These are phyloP conservation scores for Penaeus japonicus DNA, from an alignment of 1,140 invertebrate genomes.

Conservation along the genomic window DNA sequence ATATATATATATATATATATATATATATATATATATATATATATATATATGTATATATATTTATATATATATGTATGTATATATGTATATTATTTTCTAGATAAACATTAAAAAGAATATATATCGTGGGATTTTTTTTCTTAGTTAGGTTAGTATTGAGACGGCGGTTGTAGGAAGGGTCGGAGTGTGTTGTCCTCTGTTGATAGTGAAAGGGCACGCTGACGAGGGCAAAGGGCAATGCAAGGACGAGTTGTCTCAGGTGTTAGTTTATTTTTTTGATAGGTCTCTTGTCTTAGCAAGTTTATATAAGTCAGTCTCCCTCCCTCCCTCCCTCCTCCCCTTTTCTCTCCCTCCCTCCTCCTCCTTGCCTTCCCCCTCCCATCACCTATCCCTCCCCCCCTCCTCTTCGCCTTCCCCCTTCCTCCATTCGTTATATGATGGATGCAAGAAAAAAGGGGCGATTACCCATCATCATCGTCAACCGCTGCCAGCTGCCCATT, in stretches of 20 bases:
- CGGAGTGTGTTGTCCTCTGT: too few relatives aligned
- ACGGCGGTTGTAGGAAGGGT: neutral
- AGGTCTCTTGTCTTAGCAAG: too few relatives aligned
- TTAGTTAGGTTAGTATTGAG: neutral
- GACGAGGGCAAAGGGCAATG: too few relatives aligned
- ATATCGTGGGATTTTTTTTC: too few relatives aligned
- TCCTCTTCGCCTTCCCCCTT: neutral
- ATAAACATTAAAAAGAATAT: neutral
- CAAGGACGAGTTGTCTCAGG: too few relatives aligned
- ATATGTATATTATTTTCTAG: neutral
- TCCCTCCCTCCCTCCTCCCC: neutral
- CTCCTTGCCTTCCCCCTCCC: neutral
- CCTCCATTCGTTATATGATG: neutral
- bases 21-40: constrained; percentile 3
- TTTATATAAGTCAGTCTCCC: neutral
- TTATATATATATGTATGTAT: neutral
- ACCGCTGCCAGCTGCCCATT: neutral
- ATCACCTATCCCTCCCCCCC: neutral
- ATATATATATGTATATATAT: constrained; percentile 11
- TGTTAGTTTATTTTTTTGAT: too few relatives aligned
- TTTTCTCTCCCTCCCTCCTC: neutral
- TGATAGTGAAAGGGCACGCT: too few relatives aligned
- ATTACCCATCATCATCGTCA: too few relatives aligned
- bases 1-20: neutral
- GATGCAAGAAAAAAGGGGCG: too few relatives aligned